Conservation (phyloP, 2,797 vertebrate species). For the Eurystomus glaucurus region DNA sequence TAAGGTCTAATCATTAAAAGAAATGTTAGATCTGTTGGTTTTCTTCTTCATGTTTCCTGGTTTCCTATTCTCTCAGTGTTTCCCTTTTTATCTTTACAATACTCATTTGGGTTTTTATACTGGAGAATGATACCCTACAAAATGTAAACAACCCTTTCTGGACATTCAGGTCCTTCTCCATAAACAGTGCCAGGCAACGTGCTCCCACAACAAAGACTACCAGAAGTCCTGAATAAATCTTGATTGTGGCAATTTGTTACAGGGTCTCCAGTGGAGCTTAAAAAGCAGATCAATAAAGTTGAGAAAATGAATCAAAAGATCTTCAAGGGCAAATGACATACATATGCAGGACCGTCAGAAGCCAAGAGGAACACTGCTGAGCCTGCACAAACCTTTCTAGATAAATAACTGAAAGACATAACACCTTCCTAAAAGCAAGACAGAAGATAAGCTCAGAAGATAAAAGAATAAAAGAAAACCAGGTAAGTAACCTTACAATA, state of each 20-base stretch:
- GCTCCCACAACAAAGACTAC: not conserved
- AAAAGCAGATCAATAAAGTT: conserved; percentile 4
- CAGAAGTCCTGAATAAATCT: not conserved
- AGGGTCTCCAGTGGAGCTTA: not conserved
- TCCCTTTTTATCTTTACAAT: not conserved
- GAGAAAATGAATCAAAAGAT: conserved; percentile 24
- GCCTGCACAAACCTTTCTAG: conserved; percentile 23
- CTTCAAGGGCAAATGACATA: not conserved
- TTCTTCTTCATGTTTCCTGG: not conserved
- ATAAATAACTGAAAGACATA: not conserved
- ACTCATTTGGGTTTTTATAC: not conserved
- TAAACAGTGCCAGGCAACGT: not conserved
- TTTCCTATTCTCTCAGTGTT: not conserved
- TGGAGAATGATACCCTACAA: not conserved
- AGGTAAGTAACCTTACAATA: not conserved
- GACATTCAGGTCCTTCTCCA: not conserved
- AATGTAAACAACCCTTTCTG: not conserved
- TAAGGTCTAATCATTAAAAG: not conserved
- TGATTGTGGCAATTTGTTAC: not conserved
- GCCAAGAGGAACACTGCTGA: not conserved
- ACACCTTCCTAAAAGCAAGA: conserved; percentile 12
- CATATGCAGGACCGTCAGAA: not conserved
- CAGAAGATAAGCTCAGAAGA: not conserved
- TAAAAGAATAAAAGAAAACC: conserved; percentile 8
- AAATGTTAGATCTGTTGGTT: not conserved